Evolutionary conservation across 2,888 invertebrate species (phyloP).

Genomic region (Frankliniella fusca): DNA sequence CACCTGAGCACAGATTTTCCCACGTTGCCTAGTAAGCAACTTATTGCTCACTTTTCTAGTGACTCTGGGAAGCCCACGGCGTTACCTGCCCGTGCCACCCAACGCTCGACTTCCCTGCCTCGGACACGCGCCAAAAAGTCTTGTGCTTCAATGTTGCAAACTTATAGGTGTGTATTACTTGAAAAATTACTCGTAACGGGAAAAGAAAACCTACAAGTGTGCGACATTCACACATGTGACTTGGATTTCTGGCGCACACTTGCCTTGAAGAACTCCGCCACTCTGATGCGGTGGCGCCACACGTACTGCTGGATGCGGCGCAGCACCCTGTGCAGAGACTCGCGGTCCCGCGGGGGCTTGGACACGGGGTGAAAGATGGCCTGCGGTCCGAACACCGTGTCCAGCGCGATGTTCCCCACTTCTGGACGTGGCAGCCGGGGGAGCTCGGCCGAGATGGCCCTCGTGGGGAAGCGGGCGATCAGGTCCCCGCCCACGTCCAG

Average conservation of each 20-base stretch:
- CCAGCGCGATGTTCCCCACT: conserved; percentile 53
- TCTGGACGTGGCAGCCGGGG: conserved; percentile 66
- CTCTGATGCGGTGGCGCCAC: conserved; percentile 59
- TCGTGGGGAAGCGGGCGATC: conserved; percentile 3
- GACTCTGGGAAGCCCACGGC: too few species aligned
- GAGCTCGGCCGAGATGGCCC: conserved; percentile 51
- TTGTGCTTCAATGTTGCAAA: background rate
- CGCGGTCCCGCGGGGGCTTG: conserved; percentile 49
- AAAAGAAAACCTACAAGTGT: too few species aligned
- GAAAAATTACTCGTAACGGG: too few species aligned
- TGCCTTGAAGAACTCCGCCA: conserved; percentile 66
- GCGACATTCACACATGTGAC: too few species aligned
- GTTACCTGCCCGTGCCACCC: too few species aligned
- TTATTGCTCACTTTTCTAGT: too few species aligned
- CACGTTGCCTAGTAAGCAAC: too few species aligned
- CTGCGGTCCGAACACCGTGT: conserved; percentile 53
- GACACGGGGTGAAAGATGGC: conserved; percentile 59
- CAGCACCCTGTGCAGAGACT: conserved; percentile 56
- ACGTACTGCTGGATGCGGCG: conserved; percentile 64
- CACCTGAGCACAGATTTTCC: too few species aligned
- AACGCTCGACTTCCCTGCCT: too few species aligned
- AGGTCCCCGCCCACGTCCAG: conserved; percentile 53
- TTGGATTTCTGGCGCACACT: too few species aligned
- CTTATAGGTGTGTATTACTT: too few species aligned
- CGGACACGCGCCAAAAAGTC: background rate